Evolutionary conservation across 1,140 invertebrate genomes (phyloP).

Genomic region (Achatina immaculata): DNA sequence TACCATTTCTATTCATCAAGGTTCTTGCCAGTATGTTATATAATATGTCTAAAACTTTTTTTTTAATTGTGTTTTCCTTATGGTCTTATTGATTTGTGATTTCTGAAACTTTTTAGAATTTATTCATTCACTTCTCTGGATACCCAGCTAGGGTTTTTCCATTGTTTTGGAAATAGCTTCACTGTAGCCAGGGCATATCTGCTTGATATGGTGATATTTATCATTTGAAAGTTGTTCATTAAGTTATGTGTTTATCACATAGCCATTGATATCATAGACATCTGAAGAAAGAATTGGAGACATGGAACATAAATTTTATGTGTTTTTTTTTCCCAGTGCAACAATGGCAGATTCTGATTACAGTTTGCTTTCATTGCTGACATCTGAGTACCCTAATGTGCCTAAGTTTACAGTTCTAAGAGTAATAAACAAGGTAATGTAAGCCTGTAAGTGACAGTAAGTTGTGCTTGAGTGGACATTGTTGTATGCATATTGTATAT

Average conservation of each 20-base stretch:
- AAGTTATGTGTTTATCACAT: not conserved
- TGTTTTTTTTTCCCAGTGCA: conserved; percentile 10
- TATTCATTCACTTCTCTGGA: too few relatives aligned
- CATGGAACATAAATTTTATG: not conserved
- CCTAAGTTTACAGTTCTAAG: not conserved
- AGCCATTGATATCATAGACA: not conserved
- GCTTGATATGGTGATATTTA: not conserved
- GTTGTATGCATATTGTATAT: too few relatives aligned
- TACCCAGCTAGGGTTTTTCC: too few relatives aligned
- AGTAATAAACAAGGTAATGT: conserved; percentile 23
- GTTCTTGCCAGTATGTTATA: too few relatives aligned
- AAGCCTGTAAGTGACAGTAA: too few relatives aligned
- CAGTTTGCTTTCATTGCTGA: conserved; percentile 16
- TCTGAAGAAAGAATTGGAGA: not conserved
- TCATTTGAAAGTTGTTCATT: not conserved
- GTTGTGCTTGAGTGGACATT: too few relatives aligned
- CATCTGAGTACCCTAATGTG: not conserved
- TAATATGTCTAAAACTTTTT: too few relatives aligned
- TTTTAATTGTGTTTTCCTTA: too few relatives aligned
- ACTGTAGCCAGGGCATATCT: not conserved
- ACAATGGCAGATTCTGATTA: conserved; percentile 30
- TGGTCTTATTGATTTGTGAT: too few relatives aligned
- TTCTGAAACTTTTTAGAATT: too few relatives aligned
- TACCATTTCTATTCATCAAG: too few relatives aligned
- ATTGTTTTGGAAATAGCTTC: too few relatives aligned